Evolutionary conservation across 2,888 invertebrate species (phyloP), one percentile per base, ranked within the genome.

Genomic region (Notodonta ziczac): DNA sequence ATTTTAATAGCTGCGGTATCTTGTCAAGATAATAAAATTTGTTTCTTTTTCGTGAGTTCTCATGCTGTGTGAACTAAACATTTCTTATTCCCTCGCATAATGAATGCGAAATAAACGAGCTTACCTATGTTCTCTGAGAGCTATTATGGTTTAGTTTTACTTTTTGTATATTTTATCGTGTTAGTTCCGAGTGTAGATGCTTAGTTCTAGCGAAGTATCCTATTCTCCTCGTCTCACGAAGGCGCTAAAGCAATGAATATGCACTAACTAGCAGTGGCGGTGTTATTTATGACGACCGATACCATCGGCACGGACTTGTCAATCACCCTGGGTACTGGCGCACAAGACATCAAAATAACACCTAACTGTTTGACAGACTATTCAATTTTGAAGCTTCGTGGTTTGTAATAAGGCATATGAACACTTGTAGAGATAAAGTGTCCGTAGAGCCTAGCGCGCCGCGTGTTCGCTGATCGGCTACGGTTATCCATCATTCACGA

Each of bases 271-370:
- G 90, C 84, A 73, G 87, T 89, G 89, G 89, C 89, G 86, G 86
- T 81, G 85, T 92, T 91, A 91, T 91, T 91, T 91, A 93, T 92
- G 88, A 90, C 83, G 83, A 77, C 78, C 80, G 90, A 90, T 90
- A 87, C 84, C 80, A 90, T 91, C 90, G 90, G 82, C 80, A 85
- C 87, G 90, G 87, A 91, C 93, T 93, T 93, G 93, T 93, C 93
- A 91, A 91, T 93, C 92, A 91, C 73, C 67, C 70, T 70, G 66
- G 72, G 79, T 78, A 16, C 46, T 46, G 46, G 77, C 80, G 81
- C 80, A 75, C 74, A 78, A 82, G 78, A 83, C 80, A 84, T 83
- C 80, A 76, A 75, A 84, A 78, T 79, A 78, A 80, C 76, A 80
- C 81, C 77, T 74, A 77, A 78, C 74, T 69, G 64, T 71, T 65